A percentile compares a stretch with the other conserved stretches of the same genome.
Conservation (phyloP, 2,113 vertebrate genomes). For the Fulica atra region DNA sequence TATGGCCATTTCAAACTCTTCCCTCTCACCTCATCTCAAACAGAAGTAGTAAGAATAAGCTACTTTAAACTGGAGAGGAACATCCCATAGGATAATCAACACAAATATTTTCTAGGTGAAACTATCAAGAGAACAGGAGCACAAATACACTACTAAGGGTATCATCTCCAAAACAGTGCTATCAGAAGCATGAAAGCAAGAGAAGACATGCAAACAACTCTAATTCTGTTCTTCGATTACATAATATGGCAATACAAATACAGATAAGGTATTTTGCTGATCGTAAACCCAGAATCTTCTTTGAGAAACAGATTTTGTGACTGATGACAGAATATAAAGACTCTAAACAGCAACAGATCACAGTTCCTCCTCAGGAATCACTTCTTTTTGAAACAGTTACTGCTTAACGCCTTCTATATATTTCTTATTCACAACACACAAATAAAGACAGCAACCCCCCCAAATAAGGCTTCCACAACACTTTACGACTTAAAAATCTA, state of each 20-base stretch:
- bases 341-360: background rate
- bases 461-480: background rate
- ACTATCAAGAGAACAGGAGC: background rate
- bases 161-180: background rate
- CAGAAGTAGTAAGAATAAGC: background rate
- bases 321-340: background rate
- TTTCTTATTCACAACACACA: background rate
- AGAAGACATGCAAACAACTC: background rate
- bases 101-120: background rate
- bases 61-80: background rate
- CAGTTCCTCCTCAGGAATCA: background rate
- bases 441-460: background rate
- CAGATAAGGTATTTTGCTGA: background rate
- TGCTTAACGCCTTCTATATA: fast-evolving
- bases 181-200: background rate
- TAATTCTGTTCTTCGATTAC: background rate
- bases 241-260: fast-evolving
- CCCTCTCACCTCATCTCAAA: background rate
- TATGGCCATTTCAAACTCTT: fast-evolving
- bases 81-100: background rate
- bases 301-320: background rate
- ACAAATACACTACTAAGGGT: fast-evolving
- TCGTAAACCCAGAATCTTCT: background rate
- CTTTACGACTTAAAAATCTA: background rate
- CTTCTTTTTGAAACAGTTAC: background rate